Base-by-base conservation (phyloP, 1,140 invertebrate genomes). In the Drosophila albomicans region DNA sequence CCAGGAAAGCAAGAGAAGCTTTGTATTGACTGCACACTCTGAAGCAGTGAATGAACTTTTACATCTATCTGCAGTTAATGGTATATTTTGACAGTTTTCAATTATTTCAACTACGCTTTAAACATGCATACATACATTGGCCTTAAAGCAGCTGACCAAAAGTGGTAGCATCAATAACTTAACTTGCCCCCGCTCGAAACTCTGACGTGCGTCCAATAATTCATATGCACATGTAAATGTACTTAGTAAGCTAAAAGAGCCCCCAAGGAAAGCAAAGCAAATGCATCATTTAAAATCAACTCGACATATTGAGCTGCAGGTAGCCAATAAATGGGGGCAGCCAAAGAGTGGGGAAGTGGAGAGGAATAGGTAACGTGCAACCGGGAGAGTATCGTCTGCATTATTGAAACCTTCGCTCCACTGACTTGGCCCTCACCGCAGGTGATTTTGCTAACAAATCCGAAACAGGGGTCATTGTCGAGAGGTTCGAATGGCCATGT, bases 361-460 rank as follows among this genome's bases (percentile, higher is more conserved):
- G 16, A 10, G 15, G 52, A 54, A 32, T 8, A 35, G 51, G 13
- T 54, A 56, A 56, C 30, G 16, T 46, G 35, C 8, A 54, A n/a
- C 49, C 20, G 43, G 4, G n/a, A 59, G n/a, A 43, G 43, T 30
- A 32, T 45, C 67, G 59, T 68, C 76, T 87, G 79, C 43, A 87
- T 82, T 87, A 79, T 82, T 79, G 75, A 86, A 79, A 70, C 71
- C 71, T 57, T 45, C 64, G 54, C 64, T 78, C 54, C 56, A 64
- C 49, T 69, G 68, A 72, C 74, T 58, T 25, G 30, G 46, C 20
- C 43, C 11, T 79, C 82, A 74, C 82, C 82, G 82, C 82, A 86
- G 82, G 82, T 82, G 79, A 88, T 86, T 82, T 82, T 64, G 82
- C 79, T 86, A 82, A 86, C 81, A 85, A 78, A 66, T 78, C 67